A percentile compares a stretch with the other conserved stretches of the same genome.
Evolutionary conservation across 2,113 vertebrate genomes (phyloP).

Genomic region (Cnemophilus loriae): DNA sequence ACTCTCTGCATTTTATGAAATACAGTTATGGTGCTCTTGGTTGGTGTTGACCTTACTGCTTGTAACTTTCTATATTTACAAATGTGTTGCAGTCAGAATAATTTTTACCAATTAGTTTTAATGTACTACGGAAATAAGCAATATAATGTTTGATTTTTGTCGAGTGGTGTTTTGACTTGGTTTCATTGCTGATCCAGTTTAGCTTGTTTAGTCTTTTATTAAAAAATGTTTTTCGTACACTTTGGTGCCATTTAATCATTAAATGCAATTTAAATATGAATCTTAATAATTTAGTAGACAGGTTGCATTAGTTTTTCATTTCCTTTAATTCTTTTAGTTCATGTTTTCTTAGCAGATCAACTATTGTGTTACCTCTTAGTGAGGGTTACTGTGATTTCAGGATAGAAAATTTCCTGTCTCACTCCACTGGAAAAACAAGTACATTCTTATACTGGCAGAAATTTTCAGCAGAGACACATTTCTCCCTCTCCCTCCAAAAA

Average conservation of each 20-base stretch:
- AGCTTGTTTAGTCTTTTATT: background rate
- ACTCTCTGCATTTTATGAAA: background rate
- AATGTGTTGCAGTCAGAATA: background rate
- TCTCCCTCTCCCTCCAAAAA: background rate
- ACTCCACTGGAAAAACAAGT: background rate
- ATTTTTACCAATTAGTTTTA: conserved; percentile 17
- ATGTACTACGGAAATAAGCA: background rate
- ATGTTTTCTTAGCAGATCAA: conserved; percentile 3
- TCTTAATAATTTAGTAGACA: background rate
- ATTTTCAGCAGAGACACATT: background rate
- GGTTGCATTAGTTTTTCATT: background rate
- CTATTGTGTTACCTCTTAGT: background rate
- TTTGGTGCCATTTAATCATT: background rate
- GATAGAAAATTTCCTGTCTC: background rate
- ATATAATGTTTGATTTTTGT: background rate
- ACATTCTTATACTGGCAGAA: background rate
- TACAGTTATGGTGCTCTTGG: background rate
- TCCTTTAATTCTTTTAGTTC: background rate
- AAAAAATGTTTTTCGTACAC: background rate
- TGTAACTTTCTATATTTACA: background rate
- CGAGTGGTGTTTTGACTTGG: background rate
- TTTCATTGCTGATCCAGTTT: conserved; percentile 16
- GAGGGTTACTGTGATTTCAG: background rate
- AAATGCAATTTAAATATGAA: background rate
- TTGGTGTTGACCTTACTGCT: background rate